These are phyloP conservation scores for Stenichneumon culpator DNA, from an alignment of 2,888 invertebrate species.

Conservation along the genomic window DNA sequence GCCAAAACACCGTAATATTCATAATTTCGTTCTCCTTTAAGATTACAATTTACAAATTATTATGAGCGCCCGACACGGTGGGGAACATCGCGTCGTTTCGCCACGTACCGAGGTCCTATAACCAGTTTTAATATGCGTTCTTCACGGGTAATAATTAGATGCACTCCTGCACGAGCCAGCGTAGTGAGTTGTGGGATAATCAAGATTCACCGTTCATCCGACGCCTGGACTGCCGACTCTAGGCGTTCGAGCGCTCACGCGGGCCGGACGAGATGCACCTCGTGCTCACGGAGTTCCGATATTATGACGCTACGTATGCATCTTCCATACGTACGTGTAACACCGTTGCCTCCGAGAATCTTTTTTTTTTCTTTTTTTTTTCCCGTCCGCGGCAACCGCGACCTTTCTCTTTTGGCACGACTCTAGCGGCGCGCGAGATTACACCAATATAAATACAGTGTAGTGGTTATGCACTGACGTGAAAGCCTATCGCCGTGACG, in stretches of 20 bases:
- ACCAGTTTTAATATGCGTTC: constrained; percentile 63
- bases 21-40: not conserved
- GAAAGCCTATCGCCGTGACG: constrained; percentile 35
- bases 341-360: constrained; percentile 44
- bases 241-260: not conserved
- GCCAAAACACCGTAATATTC: constrained; percentile 24
- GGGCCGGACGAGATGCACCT: constrained; percentile 10
- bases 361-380: constrained; percentile 31
- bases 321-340: constrained; percentile 45
- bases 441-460: constrained; percentile 37
- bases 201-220: constrained; percentile 71
- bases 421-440: constrained; percentile 36
- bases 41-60: constrained; percentile 50
- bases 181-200: constrained; percentile 69
- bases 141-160: constrained; percentile 69
- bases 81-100: constrained; percentile 4
- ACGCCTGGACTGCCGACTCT: constrained; percentile 48
- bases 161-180: constrained; percentile 38
- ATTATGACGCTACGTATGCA: constrained; percentile 64
- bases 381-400: constrained; percentile 24
- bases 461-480: constrained; percentile 11
- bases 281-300: constrained; percentile 58
- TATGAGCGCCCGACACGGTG: not conserved
- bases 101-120: constrained; percentile 22
- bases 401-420: constrained; percentile 69